Conservation (phyloP, 2,888 invertebrate genomes). For the Arrhopalites spinosus region DNA sequence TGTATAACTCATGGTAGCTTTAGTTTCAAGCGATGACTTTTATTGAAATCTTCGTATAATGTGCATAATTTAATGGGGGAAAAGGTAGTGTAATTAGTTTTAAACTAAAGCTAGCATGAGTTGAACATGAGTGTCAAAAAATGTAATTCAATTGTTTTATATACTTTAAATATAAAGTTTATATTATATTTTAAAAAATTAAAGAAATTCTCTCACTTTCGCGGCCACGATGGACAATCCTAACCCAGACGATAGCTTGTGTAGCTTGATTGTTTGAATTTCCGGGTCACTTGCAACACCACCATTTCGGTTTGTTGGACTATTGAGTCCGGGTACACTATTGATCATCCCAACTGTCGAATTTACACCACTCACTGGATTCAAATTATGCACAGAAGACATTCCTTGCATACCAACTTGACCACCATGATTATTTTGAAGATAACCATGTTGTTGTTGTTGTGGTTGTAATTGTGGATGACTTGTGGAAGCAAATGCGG, state of each 20-base stretch:
- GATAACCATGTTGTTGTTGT: constrained; percentile 16
- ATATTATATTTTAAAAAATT: not conserved
- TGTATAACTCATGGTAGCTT: too few relatives aligned
- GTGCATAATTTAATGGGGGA: too few relatives aligned
- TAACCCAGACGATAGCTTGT: constrained; percentile 95
- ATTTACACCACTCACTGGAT: not conserved
- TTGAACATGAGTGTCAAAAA: too few relatives aligned
- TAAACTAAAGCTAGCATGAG: too few relatives aligned
- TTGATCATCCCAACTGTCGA: not conserved
- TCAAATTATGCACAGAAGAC: constrained; percentile 3
- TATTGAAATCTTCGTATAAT: too few relatives aligned
- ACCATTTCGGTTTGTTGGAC: constrained; percentile 15
- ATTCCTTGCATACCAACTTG: not conserved
- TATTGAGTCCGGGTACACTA: not conserved
- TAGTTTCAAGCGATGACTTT: too few relatives aligned
- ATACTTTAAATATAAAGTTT: not conserved
- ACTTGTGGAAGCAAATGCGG: constrained; percentile 25
- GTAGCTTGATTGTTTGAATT: constrained; percentile 82
- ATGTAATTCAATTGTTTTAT: not conserved
- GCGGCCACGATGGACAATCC: constrained; percentile 98
- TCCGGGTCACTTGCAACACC: constrained; percentile 64
- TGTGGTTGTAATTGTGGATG: constrained; percentile 18
- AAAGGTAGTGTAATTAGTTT: too few relatives aligned
- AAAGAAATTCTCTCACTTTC: constrained; percentile 67
- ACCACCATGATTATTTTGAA: constrained; percentile 2